These are phyloP conservation scores for Montipora foliosa DNA, from an alignment of 64 coral and sea anemone species.

Conservation along the genomic window DNA sequence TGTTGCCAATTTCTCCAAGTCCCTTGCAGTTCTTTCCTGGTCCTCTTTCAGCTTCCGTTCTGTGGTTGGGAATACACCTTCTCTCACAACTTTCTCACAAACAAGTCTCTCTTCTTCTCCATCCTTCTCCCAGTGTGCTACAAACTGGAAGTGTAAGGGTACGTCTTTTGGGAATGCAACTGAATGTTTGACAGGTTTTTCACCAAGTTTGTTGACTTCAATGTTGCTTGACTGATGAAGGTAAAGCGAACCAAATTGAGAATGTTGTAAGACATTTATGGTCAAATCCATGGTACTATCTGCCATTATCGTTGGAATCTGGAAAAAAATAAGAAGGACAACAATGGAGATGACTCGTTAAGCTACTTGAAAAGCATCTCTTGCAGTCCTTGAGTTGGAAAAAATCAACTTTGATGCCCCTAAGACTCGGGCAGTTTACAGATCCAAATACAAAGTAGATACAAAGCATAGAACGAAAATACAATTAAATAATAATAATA, in stretches of 20 bases:
- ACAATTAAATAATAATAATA: too few species aligned
- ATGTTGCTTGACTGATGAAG: slow-evolving; percentile 73
- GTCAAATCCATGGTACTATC: slow-evolving; percentile 69
- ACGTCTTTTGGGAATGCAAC: slow-evolving; percentile 51
- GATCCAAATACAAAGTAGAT: too few species aligned
- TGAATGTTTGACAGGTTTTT: slow-evolving; percentile 59
- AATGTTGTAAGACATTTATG: slow-evolving; percentile 59
- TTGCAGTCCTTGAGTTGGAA: too few species aligned
- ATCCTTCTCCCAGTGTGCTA: slow-evolving; percentile 75
- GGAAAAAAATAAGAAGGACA: neutral
- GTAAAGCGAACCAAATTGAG: slow-evolving; percentile 82
- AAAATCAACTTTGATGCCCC: too few species aligned
- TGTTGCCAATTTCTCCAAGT: slow-evolving; percentile 62
- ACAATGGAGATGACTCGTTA: too few species aligned
- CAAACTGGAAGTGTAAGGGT: slow-evolving; percentile 66
- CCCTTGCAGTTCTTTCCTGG: slow-evolving; percentile 39
- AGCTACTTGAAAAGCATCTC: too few species aligned
- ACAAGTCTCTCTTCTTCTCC: slow-evolving; percentile 61
- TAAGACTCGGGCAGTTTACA: too few species aligned
- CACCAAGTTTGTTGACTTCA: slow-evolving; percentile 62
- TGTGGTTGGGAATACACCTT: slow-evolving; percentile 79
- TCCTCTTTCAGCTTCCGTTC: slow-evolving; percentile 70
- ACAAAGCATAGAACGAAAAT: too few species aligned
- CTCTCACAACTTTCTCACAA: slow-evolving; percentile 79
- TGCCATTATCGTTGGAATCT: slow-evolving; percentile 81